A percentile compares a stretch with the other conserved stretches of the same genome.
Evolutionary conservation across 2,797 vertebrate species (phyloP).

Genomic region (Tinamus major): DNA sequence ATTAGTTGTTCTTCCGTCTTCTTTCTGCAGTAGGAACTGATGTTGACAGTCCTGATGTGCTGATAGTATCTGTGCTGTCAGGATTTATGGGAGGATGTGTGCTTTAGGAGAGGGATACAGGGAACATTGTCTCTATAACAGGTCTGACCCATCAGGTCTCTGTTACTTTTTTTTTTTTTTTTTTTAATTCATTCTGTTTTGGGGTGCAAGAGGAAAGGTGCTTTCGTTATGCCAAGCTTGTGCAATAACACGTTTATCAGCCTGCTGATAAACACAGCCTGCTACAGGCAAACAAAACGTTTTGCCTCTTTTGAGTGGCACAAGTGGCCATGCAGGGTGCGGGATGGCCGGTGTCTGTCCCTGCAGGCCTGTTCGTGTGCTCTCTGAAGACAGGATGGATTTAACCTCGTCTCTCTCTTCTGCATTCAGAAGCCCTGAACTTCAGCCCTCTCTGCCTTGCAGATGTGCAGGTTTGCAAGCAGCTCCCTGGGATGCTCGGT

Average conservation of each 20-base stretch:
- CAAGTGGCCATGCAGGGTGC: neutral
- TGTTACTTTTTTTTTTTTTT: neutral
- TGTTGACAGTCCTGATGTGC: no score
- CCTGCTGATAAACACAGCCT: neutral
- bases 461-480: neutral
- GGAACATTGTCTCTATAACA: neutral
- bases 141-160: neutral
- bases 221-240: neutral
- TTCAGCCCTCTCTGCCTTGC: neutral
- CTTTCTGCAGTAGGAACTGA: neutral
- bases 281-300: accelerated
- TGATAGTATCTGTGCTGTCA: neutral
- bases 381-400: neutral
- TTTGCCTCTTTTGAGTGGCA: neutral
- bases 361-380: neutral
- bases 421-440: neutral
- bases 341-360: no score
- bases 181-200: neutral
- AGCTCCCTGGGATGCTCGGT: no score
- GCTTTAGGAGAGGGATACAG: neutral
- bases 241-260: neutral
- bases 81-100: neutral
- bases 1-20: neutral
- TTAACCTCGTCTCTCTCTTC: neutral
- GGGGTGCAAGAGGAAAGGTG: neutral